phyloP scores from a whole-genome alignment of 2,888 invertebrate genomes.

The Carterocephalus palaemon region DNA sequence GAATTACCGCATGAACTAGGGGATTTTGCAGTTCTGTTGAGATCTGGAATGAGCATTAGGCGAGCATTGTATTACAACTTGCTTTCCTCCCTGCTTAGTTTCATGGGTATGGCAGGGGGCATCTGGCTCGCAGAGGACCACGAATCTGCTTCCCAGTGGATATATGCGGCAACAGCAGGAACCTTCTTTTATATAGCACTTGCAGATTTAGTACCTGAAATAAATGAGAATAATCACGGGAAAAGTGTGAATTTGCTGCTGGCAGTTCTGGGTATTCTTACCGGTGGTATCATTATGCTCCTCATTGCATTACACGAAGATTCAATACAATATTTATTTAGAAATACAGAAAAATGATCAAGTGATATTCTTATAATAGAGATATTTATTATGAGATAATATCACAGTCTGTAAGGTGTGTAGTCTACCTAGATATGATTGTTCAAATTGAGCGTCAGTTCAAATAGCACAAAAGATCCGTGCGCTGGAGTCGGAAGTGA shows the following conservation, averaged over 20 bases:
- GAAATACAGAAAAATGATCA: slow-evolving; percentile 63
- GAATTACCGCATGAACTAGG: slow-evolving; percentile 90
- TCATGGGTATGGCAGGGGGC: slow-evolving; percentile 86
- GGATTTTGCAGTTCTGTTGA: slow-evolving; percentile 88
- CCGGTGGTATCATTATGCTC: slow-evolving; percentile 86
- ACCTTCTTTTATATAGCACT: slow-evolving; percentile 90
- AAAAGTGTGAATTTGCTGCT: slow-evolving; percentile 78
- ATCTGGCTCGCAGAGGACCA: slow-evolving; percentile 84
- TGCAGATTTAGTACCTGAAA: slow-evolving; percentile 86
- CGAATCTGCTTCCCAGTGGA: slow-evolving; percentile 84
- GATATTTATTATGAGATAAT: slow-evolving; percentile 41
- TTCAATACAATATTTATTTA: slow-evolving; percentile 72
- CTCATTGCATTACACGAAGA: slow-evolving; percentile 86
- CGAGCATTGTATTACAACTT: slow-evolving; percentile 86
- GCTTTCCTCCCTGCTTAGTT: slow-evolving; percentile 86
- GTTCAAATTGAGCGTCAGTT: slow-evolving; percentile 43
- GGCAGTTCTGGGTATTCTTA: slow-evolving; percentile 82
- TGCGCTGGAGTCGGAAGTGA: no score
- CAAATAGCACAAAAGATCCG: slow-evolving; percentile 27
- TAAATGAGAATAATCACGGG: slow-evolving; percentile 74
- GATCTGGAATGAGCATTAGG: slow-evolving; percentile 85
- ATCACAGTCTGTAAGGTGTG: slow-evolving; percentile 28
- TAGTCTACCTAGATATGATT: slow-evolving; percentile 49
- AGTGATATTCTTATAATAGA: slow-evolving; percentile 22
- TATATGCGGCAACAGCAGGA: slow-evolving; percentile 88